Base-by-base conservation (phyloP, 2,888 invertebrate species). In the Lottia scabra region DNA sequence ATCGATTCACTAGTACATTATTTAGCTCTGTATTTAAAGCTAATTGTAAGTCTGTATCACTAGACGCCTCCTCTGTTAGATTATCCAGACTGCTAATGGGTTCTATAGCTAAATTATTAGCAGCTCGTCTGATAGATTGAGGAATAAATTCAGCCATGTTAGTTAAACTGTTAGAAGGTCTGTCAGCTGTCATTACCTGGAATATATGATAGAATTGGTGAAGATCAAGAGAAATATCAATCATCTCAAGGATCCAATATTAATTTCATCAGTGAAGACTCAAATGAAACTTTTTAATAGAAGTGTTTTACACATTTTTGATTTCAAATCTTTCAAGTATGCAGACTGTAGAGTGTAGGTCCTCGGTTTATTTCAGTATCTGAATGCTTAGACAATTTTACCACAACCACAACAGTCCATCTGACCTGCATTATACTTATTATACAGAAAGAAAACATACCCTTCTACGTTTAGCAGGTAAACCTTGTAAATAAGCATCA, bases 391-490 rank as follows among this genome's bases (percentile, higher is more conserved):
- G 8, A 38, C 38, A 8, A 38, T 8, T 38, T 38, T 38, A n/a
- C 38, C 10, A 38, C 38, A 70, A 16, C 13, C 19, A 43, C 2
- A 43, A 38, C 3, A 38, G n/a, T n/a, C n/a, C n/a, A n/a, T n/a
- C n/a, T n/a, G n/a, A n/a, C n/a, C n/a, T n/a, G n/a, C n/a, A n/a
- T n/a, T n/a, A n/a, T n/a, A n/a, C n/a, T n/a, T n/a, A n/a, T n/a
- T n/a, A n/a, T n/a, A n/a, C n/a, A n/a, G n/a, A n/a, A n/a, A n/a
- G n/a, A n/a, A n/a, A n/a, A 65, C 78, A 70, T 76, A 96, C 92
- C 88, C 95, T 95, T 78, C 97, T 93, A 74, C 96, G 93, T 89
- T 96, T 95, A 62, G 94, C 93, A 16, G 98, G 96, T 94, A 97
- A 94, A 15, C 96, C 95, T 12, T 94, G 93, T 64, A 97, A 91